phyloP scores from a whole-genome alignment of 2,888 invertebrate species.

The Villa cingulata region DNA sequence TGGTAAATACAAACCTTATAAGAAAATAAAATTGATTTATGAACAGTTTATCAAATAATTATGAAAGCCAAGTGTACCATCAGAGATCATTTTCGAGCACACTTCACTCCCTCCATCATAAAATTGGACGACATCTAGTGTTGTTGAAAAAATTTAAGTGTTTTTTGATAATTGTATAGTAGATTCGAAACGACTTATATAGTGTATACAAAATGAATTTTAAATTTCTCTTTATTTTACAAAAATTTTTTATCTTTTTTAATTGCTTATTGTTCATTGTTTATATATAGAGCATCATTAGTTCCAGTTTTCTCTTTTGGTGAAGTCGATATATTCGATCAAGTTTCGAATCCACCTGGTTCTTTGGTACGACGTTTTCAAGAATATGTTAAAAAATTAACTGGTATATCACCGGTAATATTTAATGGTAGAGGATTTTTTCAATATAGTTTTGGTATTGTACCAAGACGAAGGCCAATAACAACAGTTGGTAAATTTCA shows the following conservation, averaged over 20 bases:
- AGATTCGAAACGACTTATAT: too few relatives aligned
- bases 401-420: conserved; percentile 63
- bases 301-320: conserved; percentile 88
- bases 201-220: too few relatives aligned
- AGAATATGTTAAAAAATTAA: conserved; percentile 47
- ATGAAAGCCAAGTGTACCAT: too few relatives aligned
- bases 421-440: conserved; percentile 77
- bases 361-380: conserved; percentile 51
- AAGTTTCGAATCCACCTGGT: conserved; percentile 56
- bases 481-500: conserved; percentile 78
- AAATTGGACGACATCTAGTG: too few relatives aligned
- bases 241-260: neutral
- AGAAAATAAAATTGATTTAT: too few relatives aligned
- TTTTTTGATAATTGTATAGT: too few relatives aligned
- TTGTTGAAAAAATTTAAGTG: too few relatives aligned
- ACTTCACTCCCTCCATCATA: too few relatives aligned
- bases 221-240: neutral
- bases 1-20: too few relatives aligned
- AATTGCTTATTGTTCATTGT: neutral
- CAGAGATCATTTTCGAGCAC: too few relatives aligned
- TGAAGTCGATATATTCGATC: conserved; percentile 73
- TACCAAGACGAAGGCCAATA: conserved; percentile 69
- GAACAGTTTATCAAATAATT: too few relatives aligned
- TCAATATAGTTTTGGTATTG: conserved; percentile 76
- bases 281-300: conserved; percentile 49